Percentiles rank a stretch among this genome's conserved stretches.
phyloP scores from a whole-genome alignment of 2,113 vertebrate species.

The Isichthys henryi region DNA sequence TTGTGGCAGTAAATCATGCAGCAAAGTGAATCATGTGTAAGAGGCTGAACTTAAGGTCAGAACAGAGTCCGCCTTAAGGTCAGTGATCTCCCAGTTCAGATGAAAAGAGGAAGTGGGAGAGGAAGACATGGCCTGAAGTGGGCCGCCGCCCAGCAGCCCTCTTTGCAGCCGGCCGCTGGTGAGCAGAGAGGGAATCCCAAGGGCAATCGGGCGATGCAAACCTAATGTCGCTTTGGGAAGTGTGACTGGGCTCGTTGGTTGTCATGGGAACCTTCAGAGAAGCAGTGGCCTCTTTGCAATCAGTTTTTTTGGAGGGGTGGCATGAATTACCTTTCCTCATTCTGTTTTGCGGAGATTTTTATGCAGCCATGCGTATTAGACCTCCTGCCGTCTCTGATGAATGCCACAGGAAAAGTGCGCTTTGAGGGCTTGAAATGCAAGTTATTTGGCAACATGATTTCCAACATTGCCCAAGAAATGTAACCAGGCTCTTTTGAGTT shows the following conservation, averaged over 20 bases:
- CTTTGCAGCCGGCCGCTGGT: no score
- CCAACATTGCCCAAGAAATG: background rate
- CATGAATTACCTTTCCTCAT: constrained; percentile 6
- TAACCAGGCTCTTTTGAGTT: background rate
- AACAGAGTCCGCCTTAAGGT: background rate
- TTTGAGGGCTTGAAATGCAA: background rate
- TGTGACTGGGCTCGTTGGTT: background rate
- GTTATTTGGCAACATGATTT: background rate
- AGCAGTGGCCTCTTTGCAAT: background rate
- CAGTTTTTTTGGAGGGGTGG: background rate
- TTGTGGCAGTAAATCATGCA: background rate
- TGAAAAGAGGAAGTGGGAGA: background rate
- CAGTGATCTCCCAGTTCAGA: background rate
- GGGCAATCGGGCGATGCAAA: background rate
- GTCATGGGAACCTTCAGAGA: constrained; percentile 9
- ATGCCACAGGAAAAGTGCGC: background rate
- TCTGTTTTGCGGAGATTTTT: background rate
- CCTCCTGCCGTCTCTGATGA: background rate
- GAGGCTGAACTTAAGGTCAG: background rate
- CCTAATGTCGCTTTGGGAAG: background rate
- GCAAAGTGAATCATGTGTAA: background rate
- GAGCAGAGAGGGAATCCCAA: background rate
- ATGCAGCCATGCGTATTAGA: constrained; percentile 1
- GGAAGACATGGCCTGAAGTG: background rate
- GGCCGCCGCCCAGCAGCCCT: background rate